These are phyloP conservation scores for Sclerodermus sp. DNA, from an alignment of 2,888 invertebrate species.

Conservation along the genomic window DNA sequence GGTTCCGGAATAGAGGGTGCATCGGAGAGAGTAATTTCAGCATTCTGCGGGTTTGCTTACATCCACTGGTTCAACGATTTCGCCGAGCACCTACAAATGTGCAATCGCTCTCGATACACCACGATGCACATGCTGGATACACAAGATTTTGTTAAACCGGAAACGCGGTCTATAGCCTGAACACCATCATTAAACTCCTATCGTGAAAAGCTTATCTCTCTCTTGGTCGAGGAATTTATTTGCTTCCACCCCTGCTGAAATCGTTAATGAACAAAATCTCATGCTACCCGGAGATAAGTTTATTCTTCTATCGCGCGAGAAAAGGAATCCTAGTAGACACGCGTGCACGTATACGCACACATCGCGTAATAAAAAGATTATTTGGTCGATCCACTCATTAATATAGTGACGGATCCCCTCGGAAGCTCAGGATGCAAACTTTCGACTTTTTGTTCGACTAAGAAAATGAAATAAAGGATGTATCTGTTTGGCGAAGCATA, in stretches of 20 bases:
- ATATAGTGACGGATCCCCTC: background rate
- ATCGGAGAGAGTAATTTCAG: slow-evolving; percentile 53
- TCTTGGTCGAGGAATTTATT: no score
- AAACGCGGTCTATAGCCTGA: no score
- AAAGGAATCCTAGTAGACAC: no score
- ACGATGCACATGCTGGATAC: background rate
- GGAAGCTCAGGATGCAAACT: slow-evolving; percentile 5
- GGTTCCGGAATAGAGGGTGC: slow-evolving; percentile 45
- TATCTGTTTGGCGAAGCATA: slow-evolving; percentile 39
- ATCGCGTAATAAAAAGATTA: no score
- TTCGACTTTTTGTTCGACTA: slow-evolving; percentile 16
- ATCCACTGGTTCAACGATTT: slow-evolving; percentile 47
- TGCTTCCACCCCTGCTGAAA: no score
- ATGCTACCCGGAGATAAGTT: no score
- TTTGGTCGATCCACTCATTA: no score
- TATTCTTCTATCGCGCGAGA: no score
- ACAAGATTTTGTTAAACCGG: background rate
- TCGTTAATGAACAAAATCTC: no score
- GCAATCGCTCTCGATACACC: slow-evolving; percentile 12
- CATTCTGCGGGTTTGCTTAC: slow-evolving; percentile 56
- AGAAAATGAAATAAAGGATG: slow-evolving; percentile 34
- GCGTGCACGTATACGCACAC: no score
- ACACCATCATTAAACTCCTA: no score
- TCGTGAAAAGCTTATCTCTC: no score
- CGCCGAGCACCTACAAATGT: slow-evolving; percentile 19